Conservation (phyloP, 2,888 invertebrate species). For the Halocaridina rubra region DNA sequence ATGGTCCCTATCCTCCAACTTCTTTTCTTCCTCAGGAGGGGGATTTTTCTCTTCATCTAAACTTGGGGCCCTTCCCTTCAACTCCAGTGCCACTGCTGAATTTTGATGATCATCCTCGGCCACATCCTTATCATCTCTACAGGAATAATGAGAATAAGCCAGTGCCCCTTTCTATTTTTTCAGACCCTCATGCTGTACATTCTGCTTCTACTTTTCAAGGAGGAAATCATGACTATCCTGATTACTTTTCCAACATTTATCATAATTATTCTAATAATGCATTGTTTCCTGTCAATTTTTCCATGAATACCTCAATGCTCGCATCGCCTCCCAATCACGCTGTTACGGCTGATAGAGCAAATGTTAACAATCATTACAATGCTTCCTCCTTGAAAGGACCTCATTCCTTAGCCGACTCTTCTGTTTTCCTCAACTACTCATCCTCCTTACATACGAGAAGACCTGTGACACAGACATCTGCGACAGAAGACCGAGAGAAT, state of each 20-base stretch:
- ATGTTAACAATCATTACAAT: too few species aligned
- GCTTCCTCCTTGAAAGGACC: neutral
- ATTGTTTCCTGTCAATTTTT: neutral
- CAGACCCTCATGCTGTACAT: neutral
- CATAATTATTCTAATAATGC: neutral
- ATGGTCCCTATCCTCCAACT: conserved; percentile 10
- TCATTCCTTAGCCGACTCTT: neutral
- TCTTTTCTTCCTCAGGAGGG: neutral
- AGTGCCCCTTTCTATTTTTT: neutral
- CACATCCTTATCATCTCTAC: neutral
- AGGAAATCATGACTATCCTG: neutral
- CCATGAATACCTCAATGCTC: too few species aligned
- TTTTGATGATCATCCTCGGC: neutral
- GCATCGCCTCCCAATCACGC: too few species aligned
- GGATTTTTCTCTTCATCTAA: neutral
- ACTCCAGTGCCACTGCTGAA: neutral
- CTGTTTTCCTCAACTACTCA: neutral
- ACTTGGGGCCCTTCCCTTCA: neutral
- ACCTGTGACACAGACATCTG: neutral
- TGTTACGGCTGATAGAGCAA: too few species aligned
- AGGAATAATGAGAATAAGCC: neutral
- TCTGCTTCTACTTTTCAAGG: neutral
- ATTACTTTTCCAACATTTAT: neutral
- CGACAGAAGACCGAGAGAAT: conserved; percentile 4
- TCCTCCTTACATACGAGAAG: neutral